Percentiles rank a stretch among this genome's conserved stretches.
phyloP scores from a whole-genome alignment of 2,797 vertebrate species.

The Typhlichthys subterraneus region DNA sequence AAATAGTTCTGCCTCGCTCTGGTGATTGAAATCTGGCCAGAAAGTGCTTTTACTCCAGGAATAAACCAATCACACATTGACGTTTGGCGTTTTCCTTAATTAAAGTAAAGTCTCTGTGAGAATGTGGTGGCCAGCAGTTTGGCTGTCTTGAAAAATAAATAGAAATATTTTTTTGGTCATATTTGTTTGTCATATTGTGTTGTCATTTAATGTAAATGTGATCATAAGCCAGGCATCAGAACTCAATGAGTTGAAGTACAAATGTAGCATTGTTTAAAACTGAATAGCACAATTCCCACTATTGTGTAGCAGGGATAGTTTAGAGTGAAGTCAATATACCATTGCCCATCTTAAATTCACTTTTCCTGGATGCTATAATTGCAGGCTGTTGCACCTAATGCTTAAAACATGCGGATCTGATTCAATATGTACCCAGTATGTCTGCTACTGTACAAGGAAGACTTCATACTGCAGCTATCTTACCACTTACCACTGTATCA shows the following conservation, averaged over 20 bases:
- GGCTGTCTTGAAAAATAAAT: no score
- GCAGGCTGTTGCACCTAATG: constrained; percentile 22
- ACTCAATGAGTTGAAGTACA: no score
- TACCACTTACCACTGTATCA: constrained; percentile 29
- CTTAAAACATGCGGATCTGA: constrained; percentile 33
- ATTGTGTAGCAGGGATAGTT: constrained; percentile 15
- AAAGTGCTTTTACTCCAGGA: constrained; percentile 46
- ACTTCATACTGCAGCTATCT: constrained; percentile 4
- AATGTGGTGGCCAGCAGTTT: constrained; percentile 38
- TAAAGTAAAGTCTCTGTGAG: constrained; percentile 63
- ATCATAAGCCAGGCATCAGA: no score
- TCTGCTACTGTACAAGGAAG: neutral
- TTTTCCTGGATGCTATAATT: constrained; percentile 58
- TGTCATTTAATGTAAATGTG: no score
- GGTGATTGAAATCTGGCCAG: constrained; percentile 20
- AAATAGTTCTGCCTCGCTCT: constrained; percentile 17
- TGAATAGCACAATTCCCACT: constrained; percentile 7
- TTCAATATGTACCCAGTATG: constrained; percentile 9
- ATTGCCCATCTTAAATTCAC: constrained; percentile 43
- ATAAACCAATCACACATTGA: constrained; percentile 32
- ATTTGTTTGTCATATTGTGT: no score
- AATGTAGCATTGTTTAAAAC: constrained; percentile 44
- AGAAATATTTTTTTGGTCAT: no score
- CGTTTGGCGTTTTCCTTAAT: constrained; percentile 50
- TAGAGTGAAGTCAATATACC: constrained; percentile 22